These are phyloP conservation scores for Nipponia nippon DNA, from an alignment of 2,113 vertebrate species.

Conservation along the genomic window DNA sequence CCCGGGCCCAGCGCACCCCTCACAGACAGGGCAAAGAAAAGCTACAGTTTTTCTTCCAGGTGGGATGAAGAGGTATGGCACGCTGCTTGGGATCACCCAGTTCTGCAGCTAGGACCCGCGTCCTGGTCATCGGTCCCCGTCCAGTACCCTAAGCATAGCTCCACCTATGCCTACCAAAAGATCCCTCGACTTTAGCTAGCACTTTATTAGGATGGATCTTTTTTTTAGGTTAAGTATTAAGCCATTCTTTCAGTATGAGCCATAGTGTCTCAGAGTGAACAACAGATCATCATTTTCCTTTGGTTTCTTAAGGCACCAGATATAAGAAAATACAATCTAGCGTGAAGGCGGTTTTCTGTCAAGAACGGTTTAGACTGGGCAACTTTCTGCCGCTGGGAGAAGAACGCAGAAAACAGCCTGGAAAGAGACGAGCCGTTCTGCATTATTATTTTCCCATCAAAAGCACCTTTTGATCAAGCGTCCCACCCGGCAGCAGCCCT, in stretches of 20 bases:
- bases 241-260: background rate
- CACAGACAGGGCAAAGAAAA: background rate
- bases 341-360: background rate
- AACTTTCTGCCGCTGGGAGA: background rate
- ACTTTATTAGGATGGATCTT: background rate
- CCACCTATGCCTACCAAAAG: background rate
- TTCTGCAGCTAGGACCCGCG: background rate
- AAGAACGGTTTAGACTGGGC: background rate
- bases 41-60: background rate
- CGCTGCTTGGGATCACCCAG: background rate
- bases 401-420: background rate
- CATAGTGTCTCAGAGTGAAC: background rate
- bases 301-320: background rate
- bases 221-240: background rate
- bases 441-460: background rate
- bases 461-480: background rate
- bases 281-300: background rate
- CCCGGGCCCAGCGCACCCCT: fast-evolving
- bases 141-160: background rate
- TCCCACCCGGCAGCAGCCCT: background rate
- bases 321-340: background rate
- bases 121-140: background rate
- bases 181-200: background rate
- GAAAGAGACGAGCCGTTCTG: background rate
- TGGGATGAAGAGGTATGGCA: fast-evolving